Evolutionary conservation across 2,113 vertebrate genomes (phyloP).

Genomic region (Callipepla californica): DNA sequence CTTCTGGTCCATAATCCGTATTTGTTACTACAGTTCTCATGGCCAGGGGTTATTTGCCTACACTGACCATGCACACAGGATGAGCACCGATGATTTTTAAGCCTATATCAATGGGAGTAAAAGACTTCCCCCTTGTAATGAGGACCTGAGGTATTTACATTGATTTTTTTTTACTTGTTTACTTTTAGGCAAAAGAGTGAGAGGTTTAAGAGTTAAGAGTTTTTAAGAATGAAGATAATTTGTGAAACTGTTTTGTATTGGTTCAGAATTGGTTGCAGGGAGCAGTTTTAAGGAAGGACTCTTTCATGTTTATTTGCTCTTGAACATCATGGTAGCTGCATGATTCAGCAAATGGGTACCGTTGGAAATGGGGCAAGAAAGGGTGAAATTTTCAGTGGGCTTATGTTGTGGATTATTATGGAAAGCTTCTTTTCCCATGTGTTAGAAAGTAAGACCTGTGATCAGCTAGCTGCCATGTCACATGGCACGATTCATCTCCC

Average conservation of each 20-base stretch:
- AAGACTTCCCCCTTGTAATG: slow-evolving; percentile 82
- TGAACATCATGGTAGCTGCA: not conserved
- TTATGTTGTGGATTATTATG: accelerated
- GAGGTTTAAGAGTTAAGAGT: not conserved
- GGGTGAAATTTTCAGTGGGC: not conserved
- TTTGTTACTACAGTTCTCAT: slow-evolving; percentile 84
- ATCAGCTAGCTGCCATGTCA: accelerated
- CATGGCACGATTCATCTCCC: accelerated
- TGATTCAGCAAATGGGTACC: not conserved
- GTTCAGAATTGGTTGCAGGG: not conserved
- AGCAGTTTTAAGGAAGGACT: not conserved
- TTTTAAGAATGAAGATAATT: not conserved
- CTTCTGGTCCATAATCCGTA: slow-evolving; percentile 90
- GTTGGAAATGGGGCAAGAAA: not conserved
- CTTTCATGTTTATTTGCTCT: not conserved
- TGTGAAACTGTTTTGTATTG: not conserved
- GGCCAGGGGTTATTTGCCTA: slow-evolving; percentile 90
- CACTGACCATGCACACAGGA: slow-evolving; percentile 89
- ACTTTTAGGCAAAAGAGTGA: not conserved
- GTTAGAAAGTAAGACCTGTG: not conserved
- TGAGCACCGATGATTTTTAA: slow-evolving; percentile 87
- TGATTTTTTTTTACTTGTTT: not conserved
- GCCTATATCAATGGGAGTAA: slow-evolving; percentile 86
- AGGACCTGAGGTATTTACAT: slow-evolving; percentile 85
- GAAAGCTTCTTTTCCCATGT: not conserved